Conservation (phyloP, 2,888 invertebrate species). For the Scrobipalpa costella region DNA sequence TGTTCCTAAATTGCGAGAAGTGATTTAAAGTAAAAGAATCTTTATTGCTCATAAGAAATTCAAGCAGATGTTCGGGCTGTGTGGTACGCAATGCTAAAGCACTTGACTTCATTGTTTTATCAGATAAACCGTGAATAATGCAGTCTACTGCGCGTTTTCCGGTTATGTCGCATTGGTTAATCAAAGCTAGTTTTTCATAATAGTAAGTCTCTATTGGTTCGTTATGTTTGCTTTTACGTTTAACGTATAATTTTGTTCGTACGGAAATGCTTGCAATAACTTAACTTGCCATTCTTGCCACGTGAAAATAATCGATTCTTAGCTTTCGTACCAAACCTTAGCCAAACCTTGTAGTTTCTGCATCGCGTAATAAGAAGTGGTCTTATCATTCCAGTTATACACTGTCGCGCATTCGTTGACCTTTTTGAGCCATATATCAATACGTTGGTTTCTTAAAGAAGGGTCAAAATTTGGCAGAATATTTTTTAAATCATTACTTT, state of each 20-base stretch:
- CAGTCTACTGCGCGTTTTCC: conserved; percentile 34
- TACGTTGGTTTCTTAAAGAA: not conserved
- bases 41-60: conserved; percentile 33
- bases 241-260: conserved; percentile 32
- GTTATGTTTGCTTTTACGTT: conserved; percentile 28
- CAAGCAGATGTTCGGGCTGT: conserved; percentile 31
- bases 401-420: conserved; percentile 27
- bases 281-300: conserved; percentile 34
- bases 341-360: no score
- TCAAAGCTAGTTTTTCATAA: conserved; percentile 36
- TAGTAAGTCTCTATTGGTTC: conserved; percentile 35
- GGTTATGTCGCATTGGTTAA: no score
- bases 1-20: not conserved
- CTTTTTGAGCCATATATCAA: no score
- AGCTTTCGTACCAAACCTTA: conserved; percentile 35
- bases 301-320: conserved; percentile 31
- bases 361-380: no score
- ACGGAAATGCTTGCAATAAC: conserved; percentile 7
- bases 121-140: conserved; percentile 34
- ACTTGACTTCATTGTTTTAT: conserved; percentile 32
- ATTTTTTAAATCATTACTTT: not conserved
- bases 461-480: not conserved
- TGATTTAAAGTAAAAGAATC: not conserved
- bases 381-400: conserved; percentile 34
- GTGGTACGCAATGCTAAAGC: conserved; percentile 32